These are phyloP conservation scores for Camponotus fellah DNA, from an alignment of 2,888 invertebrate genomes.

Conservation along the genomic window DNA sequence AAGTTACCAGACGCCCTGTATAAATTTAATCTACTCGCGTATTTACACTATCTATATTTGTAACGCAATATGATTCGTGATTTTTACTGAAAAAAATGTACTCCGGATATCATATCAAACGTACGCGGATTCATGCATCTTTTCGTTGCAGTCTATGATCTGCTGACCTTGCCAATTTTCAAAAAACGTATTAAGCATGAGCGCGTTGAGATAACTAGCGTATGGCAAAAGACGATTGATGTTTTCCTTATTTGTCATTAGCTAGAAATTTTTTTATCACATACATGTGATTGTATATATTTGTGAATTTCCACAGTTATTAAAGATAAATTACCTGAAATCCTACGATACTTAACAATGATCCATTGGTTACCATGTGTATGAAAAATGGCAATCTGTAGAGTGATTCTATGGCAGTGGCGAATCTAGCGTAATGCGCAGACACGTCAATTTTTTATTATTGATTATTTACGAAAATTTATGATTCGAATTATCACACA, in stretches of 20 bases:
- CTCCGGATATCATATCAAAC: neutral
- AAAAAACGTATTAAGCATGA: slow-evolving; percentile 12
- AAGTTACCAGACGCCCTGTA: too few relatives aligned
- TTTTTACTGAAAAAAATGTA: neutral
- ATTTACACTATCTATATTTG: neutral
- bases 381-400: slow-evolving; percentile 11
- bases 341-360: slow-evolving; percentile 24
- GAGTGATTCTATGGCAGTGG: neutral
- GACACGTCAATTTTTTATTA: neutral
- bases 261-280: slow-evolving; percentile 12
- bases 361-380: neutral
- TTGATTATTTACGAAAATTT: neutral
- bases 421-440: slow-evolving; percentile 5
- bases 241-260: neutral
- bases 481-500: neutral
- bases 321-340: slow-evolving; percentile 16
- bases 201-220: neutral
- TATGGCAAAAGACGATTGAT: neutral
- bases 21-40: neutral
- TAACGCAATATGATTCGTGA: neutral
- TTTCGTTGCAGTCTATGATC: slow-evolving; percentile 30
- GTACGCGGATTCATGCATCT: slow-evolving; percentile 23
- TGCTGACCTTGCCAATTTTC: slow-evolving; percentile 41
- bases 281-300: neutral
- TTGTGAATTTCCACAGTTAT: neutral